phyloP scores from a whole-genome alignment of 2,888 invertebrate genomes.

The Synanthedon andrenaeformis region DNA sequence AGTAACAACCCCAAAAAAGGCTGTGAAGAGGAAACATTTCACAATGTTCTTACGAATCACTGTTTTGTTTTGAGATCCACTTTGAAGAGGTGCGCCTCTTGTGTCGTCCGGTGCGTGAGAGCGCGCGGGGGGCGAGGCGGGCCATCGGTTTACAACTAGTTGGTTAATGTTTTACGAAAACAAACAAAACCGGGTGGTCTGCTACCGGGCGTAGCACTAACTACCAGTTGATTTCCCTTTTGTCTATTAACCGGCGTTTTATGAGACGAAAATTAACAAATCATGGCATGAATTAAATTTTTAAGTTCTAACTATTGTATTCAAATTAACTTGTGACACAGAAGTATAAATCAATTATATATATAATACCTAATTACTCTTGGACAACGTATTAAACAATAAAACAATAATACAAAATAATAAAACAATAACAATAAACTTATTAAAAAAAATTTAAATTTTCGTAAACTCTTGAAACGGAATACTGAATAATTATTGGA shows the following conservation, averaged over 20 bases:
- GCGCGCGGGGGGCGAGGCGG: slow-evolving; percentile 1
- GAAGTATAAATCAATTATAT: too few relatives aligned
- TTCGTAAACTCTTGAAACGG: too few relatives aligned
- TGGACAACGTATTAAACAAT: too few relatives aligned
- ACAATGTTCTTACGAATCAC: slow-evolving; percentile 25
- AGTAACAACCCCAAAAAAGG: slow-evolving; percentile 13
- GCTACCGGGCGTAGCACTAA: slow-evolving; percentile 18
- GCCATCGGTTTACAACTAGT: slow-evolving; percentile 6
- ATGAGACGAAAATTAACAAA: neutral
- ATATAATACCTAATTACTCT: too few relatives aligned
- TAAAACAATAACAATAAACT: too few relatives aligned
- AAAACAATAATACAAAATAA: too few relatives aligned
- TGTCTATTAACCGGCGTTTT: slow-evolving; percentile 2
- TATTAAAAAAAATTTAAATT: too few relatives aligned
- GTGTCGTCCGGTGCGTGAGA: slow-evolving; percentile 5
- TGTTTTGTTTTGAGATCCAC: slow-evolving; percentile 14
- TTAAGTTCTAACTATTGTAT: too few relatives aligned
- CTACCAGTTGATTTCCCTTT: slow-evolving; percentile 24
- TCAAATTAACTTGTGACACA: too few relatives aligned
- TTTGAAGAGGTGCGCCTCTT: slow-evolving; percentile 18
- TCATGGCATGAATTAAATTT: neutral
- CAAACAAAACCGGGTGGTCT: slow-evolving; percentile 45
- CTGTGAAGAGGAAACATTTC: slow-evolving; percentile 23
- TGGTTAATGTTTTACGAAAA: slow-evolving; percentile 31
- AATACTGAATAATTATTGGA: too few relatives aligned